Evolutionary conservation across 1,140 invertebrate genomes (phyloP), one percentile per base, ranked within the genome.

Genomic region (Lucilia cuprina): DNA sequence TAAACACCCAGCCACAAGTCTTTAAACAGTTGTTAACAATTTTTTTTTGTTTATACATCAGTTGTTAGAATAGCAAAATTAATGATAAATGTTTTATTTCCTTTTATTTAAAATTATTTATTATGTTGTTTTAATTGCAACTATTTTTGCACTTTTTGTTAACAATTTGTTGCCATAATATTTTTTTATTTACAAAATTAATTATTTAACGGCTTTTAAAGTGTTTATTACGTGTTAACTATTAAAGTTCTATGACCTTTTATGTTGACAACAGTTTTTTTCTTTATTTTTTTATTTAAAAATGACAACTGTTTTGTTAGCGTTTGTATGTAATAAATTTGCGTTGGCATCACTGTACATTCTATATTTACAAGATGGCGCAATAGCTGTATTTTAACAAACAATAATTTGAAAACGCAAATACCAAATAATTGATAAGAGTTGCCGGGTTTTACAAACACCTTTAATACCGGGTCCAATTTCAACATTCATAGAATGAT

Each of bases 211-310:
- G 41, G 41, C 41, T 8, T 41, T 3, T 41, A 41, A 41, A 41
- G 41, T 10, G 7, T 7, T 41, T 41, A 41, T 41, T 8, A 12
- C 4, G 50, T 55, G 50, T 55, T 12, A 55, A 10, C 2, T 70
- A 19, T 70, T 70, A 70, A 70, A 70, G 65, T 70, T 70, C 65
- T 21, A 19, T 70, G 65, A 70, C 65, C 65, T 70, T 25, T 55
- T 13, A 13, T 17, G 50, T 55, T 41, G 5, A 10, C 41, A 41
- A 41, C 10, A 3, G 50, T n/a, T 17, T 55, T 55, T 25, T 21
- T 21, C 25, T 70, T 70, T 19, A 3, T 21, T 70, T 5, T 70
- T 17, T 21, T 70, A 21, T 21, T 21, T 21, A 30, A 30, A 30
- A 30, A 30, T 2, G 25, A 30, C 25, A 30, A 30, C 3, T 30